Evolutionary conservation across 2,113 vertebrate species (phyloP).

Genomic region (Crotalus helleri): DNA sequence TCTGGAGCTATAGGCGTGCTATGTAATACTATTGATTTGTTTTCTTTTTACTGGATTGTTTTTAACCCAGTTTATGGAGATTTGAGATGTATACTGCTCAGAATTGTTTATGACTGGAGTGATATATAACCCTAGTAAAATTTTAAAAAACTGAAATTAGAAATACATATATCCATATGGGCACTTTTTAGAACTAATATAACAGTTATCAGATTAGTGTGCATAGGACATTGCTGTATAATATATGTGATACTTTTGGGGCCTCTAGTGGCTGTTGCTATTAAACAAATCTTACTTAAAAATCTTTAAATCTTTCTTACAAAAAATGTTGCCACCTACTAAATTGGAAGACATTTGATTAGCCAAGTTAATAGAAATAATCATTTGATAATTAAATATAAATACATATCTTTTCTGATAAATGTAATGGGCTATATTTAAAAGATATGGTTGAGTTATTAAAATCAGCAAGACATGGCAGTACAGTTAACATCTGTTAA

Average conservation of each 20-base stretch:
- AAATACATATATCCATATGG: not conserved
- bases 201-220: not conserved
- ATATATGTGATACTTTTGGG: constrained; percentile 3
- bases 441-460: not conserved
- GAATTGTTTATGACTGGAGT: not conserved
- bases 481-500: not conserved
- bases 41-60: not conserved
- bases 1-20: not conserved
- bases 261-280: constrained; percentile 12
- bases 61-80: not conserved
- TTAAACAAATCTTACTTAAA: not conserved
- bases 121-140: not conserved
- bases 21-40: not conserved
- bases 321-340: not conserved
- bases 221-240: not conserved
- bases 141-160: not conserved
- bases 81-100: not conserved
- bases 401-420: not conserved
- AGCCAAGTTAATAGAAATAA: not conserved
- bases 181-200: not conserved
- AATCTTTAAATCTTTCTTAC: not conserved
- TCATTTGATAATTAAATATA: not conserved
- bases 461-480: not conserved
- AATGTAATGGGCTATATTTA: not conserved
- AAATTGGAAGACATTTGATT: not conserved